Conservation (phyloP, 2,888 invertebrate species). For the Microdon myrmicae region DNA sequence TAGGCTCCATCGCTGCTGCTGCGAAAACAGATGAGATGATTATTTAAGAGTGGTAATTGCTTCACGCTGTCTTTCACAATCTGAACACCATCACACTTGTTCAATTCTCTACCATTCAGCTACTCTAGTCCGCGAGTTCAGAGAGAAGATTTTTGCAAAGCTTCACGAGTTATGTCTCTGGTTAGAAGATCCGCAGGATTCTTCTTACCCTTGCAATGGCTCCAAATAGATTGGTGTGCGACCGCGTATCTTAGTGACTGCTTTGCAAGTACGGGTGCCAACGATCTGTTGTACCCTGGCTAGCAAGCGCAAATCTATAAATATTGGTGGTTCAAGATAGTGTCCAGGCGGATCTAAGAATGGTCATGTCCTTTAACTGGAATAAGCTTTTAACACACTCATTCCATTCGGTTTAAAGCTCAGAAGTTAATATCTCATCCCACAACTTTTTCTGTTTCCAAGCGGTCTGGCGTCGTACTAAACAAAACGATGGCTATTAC, state of each 20-base stretch:
- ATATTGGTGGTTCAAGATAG: neutral
- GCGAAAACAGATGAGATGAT: no score
- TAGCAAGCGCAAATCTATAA: constrained; percentile 7
- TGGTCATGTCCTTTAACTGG: constrained; percentile 10
- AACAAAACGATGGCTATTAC: constrained; percentile 9
- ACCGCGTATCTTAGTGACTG: constrained; percentile 4
- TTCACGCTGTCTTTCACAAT: neutral
- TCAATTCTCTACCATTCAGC: constrained; percentile 6
- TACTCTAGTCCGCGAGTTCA: constrained; percentile 7
- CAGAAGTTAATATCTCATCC: neutral
- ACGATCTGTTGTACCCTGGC: constrained; percentile 3
- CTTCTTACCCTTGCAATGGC: constrained; percentile 6
- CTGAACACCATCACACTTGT: neutral
- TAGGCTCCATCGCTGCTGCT: neutral
- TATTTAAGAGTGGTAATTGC: neutral
- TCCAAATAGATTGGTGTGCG: neutral
- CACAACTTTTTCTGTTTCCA: constrained; percentile 9
- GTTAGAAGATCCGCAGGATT: constrained; percentile 14
- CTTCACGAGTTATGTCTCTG: constrained; percentile 1
- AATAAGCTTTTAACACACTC: constrained; percentile 5
- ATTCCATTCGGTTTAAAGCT: constrained; percentile 4
- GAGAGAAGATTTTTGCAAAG: constrained; percentile 2
- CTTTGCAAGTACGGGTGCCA: constrained; percentile 6
- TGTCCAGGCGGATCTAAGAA: neutral
- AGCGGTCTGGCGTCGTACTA: neutral